These are phyloP conservation scores for Porites australiensis DNA, from an alignment of 64 coral and sea anemone species.

Conservation along the genomic window DNA sequence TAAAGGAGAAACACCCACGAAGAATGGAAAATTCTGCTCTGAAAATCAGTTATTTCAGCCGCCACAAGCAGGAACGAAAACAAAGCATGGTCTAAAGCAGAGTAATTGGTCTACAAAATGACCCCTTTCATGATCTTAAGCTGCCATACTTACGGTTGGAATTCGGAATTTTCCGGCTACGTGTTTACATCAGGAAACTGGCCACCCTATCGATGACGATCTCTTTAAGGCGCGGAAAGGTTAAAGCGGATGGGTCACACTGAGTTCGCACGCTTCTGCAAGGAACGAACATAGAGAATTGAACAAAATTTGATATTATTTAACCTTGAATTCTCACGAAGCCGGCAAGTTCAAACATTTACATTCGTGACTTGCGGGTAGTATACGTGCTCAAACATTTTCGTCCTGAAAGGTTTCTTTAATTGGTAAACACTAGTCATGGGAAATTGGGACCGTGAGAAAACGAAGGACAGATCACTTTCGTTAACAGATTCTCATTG, in stretches of 20 bases:
- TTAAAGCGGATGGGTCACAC: too few relatives aligned
- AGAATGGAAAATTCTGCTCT: not conserved
- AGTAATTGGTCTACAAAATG: not conserved
- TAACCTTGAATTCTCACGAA: too few relatives aligned
- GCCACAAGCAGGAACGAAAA: not conserved
- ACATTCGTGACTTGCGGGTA: too few relatives aligned
- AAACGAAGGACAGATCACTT: too few relatives aligned
- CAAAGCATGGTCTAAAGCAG: not conserved
- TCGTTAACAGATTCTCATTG: too few relatives aligned
- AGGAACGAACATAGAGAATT: not conserved
- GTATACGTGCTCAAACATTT: too few relatives aligned
- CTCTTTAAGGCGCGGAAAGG: not conserved
- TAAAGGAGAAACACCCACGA: not conserved
- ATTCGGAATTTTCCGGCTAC: not conserved
- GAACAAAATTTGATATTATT: not conserved
- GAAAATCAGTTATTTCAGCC: too few relatives aligned
- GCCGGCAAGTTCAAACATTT: too few relatives aligned
- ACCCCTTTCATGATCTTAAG: not conserved
- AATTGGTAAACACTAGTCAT: too few relatives aligned
- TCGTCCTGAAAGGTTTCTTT: too few relatives aligned
- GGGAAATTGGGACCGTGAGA: too few relatives aligned
- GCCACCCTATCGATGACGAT: not conserved
- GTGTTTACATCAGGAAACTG: conserved; percentile 23
- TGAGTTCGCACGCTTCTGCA: too few relatives aligned
- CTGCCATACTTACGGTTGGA: not conserved